A percentile compares a stretch with the other conserved stretches of the same genome.
These are phyloP conservation scores for Drosophila obscura DNA, from an alignment of 1,140 invertebrate genomes.

Conservation along the genomic window DNA sequence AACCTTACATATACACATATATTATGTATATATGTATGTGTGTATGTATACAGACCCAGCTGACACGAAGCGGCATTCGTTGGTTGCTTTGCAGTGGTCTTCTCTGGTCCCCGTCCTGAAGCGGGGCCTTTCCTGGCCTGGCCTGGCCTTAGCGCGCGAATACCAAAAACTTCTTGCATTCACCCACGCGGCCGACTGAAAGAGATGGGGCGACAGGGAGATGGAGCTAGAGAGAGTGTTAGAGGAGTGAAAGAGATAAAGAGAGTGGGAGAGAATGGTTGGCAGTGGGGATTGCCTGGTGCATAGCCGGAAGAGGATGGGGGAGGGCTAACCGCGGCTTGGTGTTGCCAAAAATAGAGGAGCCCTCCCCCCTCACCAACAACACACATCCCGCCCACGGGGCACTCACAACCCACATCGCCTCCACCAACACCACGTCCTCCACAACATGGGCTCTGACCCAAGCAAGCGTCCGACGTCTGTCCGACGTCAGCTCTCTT, in stretches of 20 bases:
- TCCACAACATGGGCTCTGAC: constrained; percentile 50
- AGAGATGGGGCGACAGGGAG: constrained; percentile 29
- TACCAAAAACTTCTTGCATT: constrained; percentile 76
- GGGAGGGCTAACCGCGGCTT: constrained; percentile 23
- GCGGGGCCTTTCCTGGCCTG: constrained; percentile 78
- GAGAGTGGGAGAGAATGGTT: constrained; percentile 18
- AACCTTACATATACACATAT: constrained; percentile 18
- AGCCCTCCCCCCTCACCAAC: constrained; percentile 38
- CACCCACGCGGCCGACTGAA: constrained; percentile 32
- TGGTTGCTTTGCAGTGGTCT: constrained; percentile 38
- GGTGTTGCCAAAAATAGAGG: constrained; percentile 75
- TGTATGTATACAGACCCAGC: background rate
- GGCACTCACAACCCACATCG: constrained; percentile 34
- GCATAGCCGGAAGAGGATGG: constrained; percentile 9
- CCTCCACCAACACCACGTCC: constrained; percentile 29
- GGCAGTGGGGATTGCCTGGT: constrained; percentile 39
- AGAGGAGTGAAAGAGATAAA: constrained; percentile 8
- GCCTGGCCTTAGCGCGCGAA: constrained; percentile 60
- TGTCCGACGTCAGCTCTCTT: constrained; percentile 32
- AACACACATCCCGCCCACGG: constrained; percentile 17
- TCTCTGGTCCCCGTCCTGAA: constrained; percentile 48
- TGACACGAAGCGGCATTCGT: constrained; percentile 20
- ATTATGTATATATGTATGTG: background rate
- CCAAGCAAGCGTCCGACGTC: constrained; percentile 46
- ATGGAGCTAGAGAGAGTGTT: constrained; percentile 18